A percentile compares a stretch with the other conserved stretches of the same genome.
Conservation (phyloP, 1,140 invertebrate genomes). For the Temnothorax longispinosus region DNA sequence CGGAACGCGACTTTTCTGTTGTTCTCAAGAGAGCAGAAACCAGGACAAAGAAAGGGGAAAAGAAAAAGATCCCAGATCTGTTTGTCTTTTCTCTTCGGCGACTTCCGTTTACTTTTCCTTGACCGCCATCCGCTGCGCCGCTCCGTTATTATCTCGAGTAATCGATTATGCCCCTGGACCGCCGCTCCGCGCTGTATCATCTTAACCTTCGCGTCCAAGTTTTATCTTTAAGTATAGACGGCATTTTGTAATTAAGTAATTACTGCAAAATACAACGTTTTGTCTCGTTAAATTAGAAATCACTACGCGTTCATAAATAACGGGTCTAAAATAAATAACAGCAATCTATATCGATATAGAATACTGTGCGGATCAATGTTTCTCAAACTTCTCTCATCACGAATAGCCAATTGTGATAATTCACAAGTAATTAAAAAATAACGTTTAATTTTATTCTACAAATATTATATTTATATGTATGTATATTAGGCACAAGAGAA, state of each 20-base stretch:
- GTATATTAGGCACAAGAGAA: neutral
- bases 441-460: neutral
- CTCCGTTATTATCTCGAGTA: constrained; percentile 48
- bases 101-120: constrained; percentile 51
- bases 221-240: constrained; percentile 27
- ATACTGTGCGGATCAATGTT: neutral
- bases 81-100: constrained; percentile 37
- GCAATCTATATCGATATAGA: neutral
- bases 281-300: neutral
- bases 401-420: neutral
- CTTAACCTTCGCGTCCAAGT: constrained; percentile 29
- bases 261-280: neutral
- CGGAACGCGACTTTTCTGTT: neutral
- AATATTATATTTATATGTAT: neutral
- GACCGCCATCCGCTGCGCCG: constrained; percentile 15
- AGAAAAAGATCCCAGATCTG: constrained; percentile 33
- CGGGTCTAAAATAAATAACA: constrained; percentile 21
- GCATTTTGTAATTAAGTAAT: constrained; percentile 25
- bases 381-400: neutral
- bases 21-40: constrained; percentile 8
- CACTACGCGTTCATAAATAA: neutral
- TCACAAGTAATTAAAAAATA: neutral
- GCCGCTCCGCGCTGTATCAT: constrained; percentile 34
- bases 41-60: constrained; percentile 9
- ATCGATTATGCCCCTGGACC: constrained; percentile 38